A percentile compares a stretch with the other conserved stretches of the same genome.
phyloP scores from a whole-genome alignment of 2,888 invertebrate species.

The Unio pictorum region DNA sequence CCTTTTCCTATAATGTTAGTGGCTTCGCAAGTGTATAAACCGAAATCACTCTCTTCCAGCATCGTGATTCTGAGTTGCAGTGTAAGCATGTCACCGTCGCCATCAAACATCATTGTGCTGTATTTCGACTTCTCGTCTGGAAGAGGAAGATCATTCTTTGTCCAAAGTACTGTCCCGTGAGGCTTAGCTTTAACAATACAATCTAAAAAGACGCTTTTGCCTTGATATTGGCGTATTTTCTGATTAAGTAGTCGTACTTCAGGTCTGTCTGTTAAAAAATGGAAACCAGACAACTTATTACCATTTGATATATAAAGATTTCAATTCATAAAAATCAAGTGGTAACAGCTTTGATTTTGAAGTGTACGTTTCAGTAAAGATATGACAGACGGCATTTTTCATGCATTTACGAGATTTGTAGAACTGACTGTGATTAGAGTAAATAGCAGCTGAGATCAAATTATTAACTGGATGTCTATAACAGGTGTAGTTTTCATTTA shows the following conservation, averaged over 20 bases:
- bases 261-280: constrained; percentile 9
- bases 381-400: too few relatives aligned
- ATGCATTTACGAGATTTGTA: too few relatives aligned
- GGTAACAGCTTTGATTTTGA: too few relatives aligned
- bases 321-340: neutral
- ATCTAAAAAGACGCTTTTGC: constrained; percentile 27
- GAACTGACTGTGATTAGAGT: too few relatives aligned
- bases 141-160: constrained; percentile 6
- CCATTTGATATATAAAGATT: neutral
- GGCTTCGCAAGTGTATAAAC: too few relatives aligned
- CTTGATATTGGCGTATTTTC: constrained; percentile 19
- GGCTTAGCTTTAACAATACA: constrained; percentile 32
- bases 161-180: constrained; percentile 22
- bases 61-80: constrained; percentile 6
- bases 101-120: constrained; percentile 1
- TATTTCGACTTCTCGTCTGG: constrained; percentile 21
- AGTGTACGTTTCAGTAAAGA: too few relatives aligned
- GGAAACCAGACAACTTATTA: neutral
- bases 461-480: too few relatives aligned
- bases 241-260: constrained; percentile 1
- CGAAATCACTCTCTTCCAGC: too few relatives aligned
- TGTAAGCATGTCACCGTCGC: constrained; percentile 2
- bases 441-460: too few relatives aligned
- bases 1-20: too few relatives aligned
- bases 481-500: too few relatives aligned